phyloP scores from a whole-genome alignment of 2,113 vertebrate species.

The Corythornis cristatus region DNA sequence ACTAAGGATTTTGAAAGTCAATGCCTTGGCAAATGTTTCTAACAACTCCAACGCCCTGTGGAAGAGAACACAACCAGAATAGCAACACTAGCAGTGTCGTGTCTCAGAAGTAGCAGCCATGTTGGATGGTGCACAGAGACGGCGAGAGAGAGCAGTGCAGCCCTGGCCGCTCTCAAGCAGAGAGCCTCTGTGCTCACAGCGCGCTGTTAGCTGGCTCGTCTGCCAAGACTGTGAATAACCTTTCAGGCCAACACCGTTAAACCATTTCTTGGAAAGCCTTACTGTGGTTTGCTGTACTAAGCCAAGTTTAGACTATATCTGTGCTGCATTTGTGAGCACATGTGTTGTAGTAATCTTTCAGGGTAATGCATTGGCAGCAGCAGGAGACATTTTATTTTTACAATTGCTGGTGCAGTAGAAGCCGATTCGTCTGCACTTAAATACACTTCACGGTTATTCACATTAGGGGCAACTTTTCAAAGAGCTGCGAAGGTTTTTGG shows the following conservation, averaged over 20 bases:
- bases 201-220: neutral
- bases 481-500: conserved; percentile 49
- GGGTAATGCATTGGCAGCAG: conserved; percentile 73
- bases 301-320: conserved; percentile 71
- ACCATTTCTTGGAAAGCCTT: conserved; percentile 67
- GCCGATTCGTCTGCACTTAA: conserved; percentile 45
- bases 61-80: fast-evolving
- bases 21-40: neutral
- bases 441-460: conserved; percentile 49
- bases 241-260: conserved; percentile 63
- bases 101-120: neutral
- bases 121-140: neutral
- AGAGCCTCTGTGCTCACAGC: neutral
- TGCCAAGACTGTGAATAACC: conserved; percentile 67
- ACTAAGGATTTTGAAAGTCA: neutral
- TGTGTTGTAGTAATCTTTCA: conserved; percentile 74
- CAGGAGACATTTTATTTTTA: conserved; percentile 74
- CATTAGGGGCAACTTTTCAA: conserved; percentile 64
- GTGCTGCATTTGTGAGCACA: conserved; percentile 71
- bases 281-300: conserved; percentile 38
- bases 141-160: neutral
- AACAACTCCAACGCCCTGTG: neutral
- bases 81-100: fast-evolving
- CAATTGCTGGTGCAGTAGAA: conserved; percentile 58
- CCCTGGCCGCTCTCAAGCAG: neutral